phyloP scores from a whole-genome alignment of 2,888 invertebrate genomes.

The Escarpia spicata region DNA sequence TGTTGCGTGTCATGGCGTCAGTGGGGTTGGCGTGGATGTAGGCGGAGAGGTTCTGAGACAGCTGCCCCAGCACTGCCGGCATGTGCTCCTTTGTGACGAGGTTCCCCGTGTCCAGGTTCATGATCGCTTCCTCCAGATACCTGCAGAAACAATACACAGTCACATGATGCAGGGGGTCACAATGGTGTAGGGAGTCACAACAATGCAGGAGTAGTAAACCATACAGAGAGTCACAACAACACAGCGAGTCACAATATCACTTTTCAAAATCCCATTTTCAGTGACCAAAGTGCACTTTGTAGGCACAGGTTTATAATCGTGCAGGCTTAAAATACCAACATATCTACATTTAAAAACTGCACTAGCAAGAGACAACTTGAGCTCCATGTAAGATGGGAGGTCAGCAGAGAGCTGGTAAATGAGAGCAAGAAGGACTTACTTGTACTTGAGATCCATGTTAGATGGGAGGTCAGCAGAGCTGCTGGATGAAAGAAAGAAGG shows the following conservation, averaged over 20 bases:
- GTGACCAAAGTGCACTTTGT: background rate
- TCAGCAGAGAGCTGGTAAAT: too few species aligned
- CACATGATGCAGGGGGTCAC: background rate
- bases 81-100: conserved; percentile 85
- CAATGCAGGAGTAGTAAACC: too few species aligned
- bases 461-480: too few species aligned
- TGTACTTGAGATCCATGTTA: conserved; percentile 61
- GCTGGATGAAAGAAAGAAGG: too few species aligned
- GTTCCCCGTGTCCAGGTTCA: conserved; percentile 81
- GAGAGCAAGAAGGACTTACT: conserved; percentile 68
- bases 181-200: too few species aligned
- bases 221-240: too few species aligned
- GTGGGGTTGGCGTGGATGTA: conserved; percentile 77
- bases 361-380: too few species aligned
- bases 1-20: conserved; percentile 71
- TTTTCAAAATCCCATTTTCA: background rate
- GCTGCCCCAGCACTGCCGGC: conserved; percentile 79
- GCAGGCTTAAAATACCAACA: background rate
- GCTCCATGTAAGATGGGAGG: too few species aligned
- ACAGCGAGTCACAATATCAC: background rate
- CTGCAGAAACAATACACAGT: conserved; percentile 67
- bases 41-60: conserved; percentile 78
- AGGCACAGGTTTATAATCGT: background rate
- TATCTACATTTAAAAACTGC: too few species aligned
- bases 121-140: conserved; percentile 86